A percentile compares a stretch with the other conserved stretches of the same genome.
Conservation (phyloP, 2,797 vertebrate species). For the Carcharodon carcharias region DNA sequence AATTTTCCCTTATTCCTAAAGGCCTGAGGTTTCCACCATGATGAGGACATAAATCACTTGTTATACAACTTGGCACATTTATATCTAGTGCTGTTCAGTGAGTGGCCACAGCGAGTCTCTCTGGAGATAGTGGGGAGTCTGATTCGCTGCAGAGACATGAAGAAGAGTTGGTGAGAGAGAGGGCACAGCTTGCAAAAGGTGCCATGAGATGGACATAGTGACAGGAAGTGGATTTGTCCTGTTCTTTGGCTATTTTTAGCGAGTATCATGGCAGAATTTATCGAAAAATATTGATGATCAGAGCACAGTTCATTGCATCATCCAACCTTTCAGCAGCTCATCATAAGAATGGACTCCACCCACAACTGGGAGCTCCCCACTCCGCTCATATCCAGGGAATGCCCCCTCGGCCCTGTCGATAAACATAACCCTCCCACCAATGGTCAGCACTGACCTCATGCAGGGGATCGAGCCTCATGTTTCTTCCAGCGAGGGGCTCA, state of each 20-base stretch:
- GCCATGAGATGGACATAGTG: neutral
- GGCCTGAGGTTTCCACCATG: neutral
- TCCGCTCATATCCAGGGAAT: too few species aligned
- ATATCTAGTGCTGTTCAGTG: neutral
- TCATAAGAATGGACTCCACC: too few species aligned
- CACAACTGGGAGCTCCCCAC: too few species aligned
- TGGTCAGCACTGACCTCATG: constrained; percentile 64
- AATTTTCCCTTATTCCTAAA: neutral
- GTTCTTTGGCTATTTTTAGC: neutral
- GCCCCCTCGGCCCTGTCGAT: neutral
- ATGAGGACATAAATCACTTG: neutral
- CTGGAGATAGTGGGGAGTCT: too few species aligned
- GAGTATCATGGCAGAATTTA: neutral
- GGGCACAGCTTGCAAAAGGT: too few species aligned
- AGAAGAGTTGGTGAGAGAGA: neutral
- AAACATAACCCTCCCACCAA: neutral
- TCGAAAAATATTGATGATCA: neutral
- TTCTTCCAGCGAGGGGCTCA: constrained; percentile 82
- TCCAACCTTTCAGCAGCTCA: too few species aligned
- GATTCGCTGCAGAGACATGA: neutral
- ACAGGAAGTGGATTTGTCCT: neutral
- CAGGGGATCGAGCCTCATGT: constrained; percentile 76
- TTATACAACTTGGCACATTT: neutral
- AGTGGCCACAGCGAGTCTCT: neutral
- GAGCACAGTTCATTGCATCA: too few species aligned